Evolutionary conservation across 2,888 invertebrate genomes (phyloP), one percentile per base, ranked within the genome.

Genomic region (Yponomeuta plumbellus): DNA sequence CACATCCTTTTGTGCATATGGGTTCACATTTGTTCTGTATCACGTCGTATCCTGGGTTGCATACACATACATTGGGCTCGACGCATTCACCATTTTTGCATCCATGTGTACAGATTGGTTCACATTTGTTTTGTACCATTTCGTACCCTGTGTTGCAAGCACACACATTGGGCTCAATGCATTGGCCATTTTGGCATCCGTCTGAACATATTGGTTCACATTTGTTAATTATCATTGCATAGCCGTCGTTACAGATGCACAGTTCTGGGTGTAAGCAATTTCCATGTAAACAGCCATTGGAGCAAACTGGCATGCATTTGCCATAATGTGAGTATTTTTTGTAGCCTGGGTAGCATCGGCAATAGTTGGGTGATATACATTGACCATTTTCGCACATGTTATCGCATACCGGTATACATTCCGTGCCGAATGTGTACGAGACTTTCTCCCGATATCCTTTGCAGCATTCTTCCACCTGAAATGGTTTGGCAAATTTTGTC

Each of bases 191-290:
- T 0, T 68, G 65, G 57, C 75, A 78, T n/a, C 70, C 72, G 40
- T 66, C 67, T 8, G 70, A 64, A 66, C 76, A 75, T 22, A 70
- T 22, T 1, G 75, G 75, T 62, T 62, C 56, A 61, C 75, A 75
- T 1, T 68, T 44, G 8, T 65, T 68, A 44, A 61, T 68, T 11
- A 66, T 17, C 11, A 68, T 22, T 44, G 64, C 44, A 59, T 71
- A 72, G 11, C 74, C 87, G 2, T 79, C 72, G 20, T 81, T 76
- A 68, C 92, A 92, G 59, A 83, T 71, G 68, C 91, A 92, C 0
- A 73, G 77, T 57, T 90, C 80, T 1, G 92, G 92, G 0, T 83
- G 84, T 0, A 83, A 77, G 71, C 92, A 92, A 11, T 68, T 71
- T 13, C 89, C 92, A 71, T 92, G 89, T 13, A 77, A 75, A 65